Evolutionary conservation across 1,140 invertebrate species (phyloP).

Genomic region (Scaptomyza pallida): DNA sequence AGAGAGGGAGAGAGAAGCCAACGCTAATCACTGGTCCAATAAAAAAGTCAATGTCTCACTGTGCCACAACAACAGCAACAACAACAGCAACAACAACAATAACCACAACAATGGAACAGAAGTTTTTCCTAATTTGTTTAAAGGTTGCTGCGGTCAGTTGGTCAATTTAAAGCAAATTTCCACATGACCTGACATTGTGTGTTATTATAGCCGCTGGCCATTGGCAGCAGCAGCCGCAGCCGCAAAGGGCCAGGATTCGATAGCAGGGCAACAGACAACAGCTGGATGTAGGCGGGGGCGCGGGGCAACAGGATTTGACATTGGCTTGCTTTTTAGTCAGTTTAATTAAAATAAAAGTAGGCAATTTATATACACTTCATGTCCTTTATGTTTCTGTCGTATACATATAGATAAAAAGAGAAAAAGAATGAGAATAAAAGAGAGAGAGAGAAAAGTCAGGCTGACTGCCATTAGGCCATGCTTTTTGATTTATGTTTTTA

Average conservation of each 20-base stretch:
- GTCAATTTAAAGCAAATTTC: constrained; percentile 77
- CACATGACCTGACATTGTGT: constrained; percentile 69
- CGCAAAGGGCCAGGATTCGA: constrained; percentile 7
- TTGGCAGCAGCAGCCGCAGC: constrained; percentile 29
- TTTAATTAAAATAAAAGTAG: constrained; percentile 83
- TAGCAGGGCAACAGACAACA: not conserved
- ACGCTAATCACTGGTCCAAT: constrained; percentile 60
- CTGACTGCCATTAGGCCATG: constrained; percentile 68
- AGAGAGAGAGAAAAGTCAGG: constrained; percentile 24
- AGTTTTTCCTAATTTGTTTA: constrained; percentile 65
- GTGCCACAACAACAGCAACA: constrained; percentile 1
- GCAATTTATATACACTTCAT: constrained; percentile 81
- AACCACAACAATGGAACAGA: constrained; percentile 45
- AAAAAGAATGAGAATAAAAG: constrained; percentile 5
- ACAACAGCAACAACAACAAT: constrained; percentile 15
- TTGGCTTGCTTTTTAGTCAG: constrained; percentile 75
- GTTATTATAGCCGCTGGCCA: constrained; percentile 40
- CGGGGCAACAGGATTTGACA: constrained; percentile 61
- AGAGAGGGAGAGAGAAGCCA: constrained; percentile 6
- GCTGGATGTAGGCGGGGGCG: too few species aligned
- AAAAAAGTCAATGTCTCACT: constrained; percentile 29
- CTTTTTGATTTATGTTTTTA: constrained; percentile 82
- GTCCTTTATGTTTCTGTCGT: constrained; percentile 43
- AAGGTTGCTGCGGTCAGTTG: constrained; percentile 73
- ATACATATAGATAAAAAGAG: constrained; percentile 17